Evolutionary conservation across 2,113 vertebrate genomes (phyloP), one percentile per base, ranked within the genome.

Genomic region (Ancistrus triradiatus): DNA sequence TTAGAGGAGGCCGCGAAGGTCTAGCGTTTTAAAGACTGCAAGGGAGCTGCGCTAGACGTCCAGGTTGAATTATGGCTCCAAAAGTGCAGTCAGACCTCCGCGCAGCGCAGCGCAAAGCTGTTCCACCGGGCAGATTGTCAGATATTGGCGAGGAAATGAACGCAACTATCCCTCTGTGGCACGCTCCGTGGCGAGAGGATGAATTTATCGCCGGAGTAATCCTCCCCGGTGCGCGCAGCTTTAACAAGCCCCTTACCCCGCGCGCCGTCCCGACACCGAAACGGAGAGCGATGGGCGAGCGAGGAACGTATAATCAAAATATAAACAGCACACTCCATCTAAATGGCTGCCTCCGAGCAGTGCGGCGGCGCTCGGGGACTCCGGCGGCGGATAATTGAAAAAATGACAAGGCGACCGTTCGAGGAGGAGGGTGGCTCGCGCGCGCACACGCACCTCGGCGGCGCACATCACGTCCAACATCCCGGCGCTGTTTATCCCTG

Each of bases 401-500:
- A 87, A 84, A 87, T 85, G 86, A 87, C 86, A 87, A 80, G 78
- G 75, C 80, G 79, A 78, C 70, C 52, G 72, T 71, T 79, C 59
- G 72, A 84, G 77, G 70, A 76, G 67, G 58, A 77, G 57, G 68
- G 74, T 66, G 14, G 6, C 50, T 6, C 38, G 24, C 59, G 4
- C 43, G 28, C 19, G 52, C 25, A 67, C 59, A 59, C 63, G 47
- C 61, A 43, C 55, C 47, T 60, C 50, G 66, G 68, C 63, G 71
- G 59, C 66, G 59, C 67, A 69, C 74, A 77, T 51, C 73, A 68
- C 75, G 70, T 76, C 75, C 81, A 80, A 81, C 59, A 83, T 79
- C 80, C 79, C 84, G 83, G 74, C 4, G 75, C 86, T 88, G 84
- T 88, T 89, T 87, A 88, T 86, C 84, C 85, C 80, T 83, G 84